Conservation (phyloP, 1,140 invertebrate genomes). For the Druon quercuslanigerum region DNA sequence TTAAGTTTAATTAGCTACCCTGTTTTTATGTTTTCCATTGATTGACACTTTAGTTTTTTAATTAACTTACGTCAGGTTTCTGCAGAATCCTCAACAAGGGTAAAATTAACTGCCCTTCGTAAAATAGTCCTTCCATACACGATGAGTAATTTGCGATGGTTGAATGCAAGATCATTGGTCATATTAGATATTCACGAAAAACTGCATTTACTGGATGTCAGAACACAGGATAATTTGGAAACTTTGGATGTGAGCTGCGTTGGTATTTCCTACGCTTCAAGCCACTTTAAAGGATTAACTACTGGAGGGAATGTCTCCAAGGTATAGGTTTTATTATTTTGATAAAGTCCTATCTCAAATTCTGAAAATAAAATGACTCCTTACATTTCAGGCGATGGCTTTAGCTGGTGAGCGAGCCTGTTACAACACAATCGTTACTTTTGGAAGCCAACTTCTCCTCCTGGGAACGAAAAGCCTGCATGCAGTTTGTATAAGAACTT, state of each 20-base stretch:
- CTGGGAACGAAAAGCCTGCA: conserved; percentile 90
- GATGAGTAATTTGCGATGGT: conserved; percentile 88
- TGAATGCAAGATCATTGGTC: conserved; percentile 90
- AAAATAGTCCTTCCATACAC: conserved; percentile 82
- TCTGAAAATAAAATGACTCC: conserved; percentile 38
- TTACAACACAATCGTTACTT: conserved; percentile 91
- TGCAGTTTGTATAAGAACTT: conserved; percentile 86
- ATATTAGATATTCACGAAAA: conserved; percentile 91
- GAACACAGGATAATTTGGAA: conserved; percentile 90
- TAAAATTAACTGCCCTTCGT: conserved; percentile 81
- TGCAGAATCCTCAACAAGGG: conserved; percentile 71
- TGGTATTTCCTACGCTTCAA: conserved; percentile 92
- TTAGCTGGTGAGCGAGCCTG: conserved; percentile 90
- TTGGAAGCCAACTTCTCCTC: conserved; percentile 88
- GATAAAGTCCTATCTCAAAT: conserved; percentile 21
- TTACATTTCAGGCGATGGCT: conserved; percentile 81
- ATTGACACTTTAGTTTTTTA: conserved; percentile 7
- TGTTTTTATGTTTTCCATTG: background rate
- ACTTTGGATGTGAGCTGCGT: conserved; percentile 88
- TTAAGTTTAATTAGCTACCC: too few relatives aligned
- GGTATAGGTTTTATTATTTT: conserved; percentile 59
- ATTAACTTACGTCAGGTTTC: conserved; percentile 58
- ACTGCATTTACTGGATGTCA: conserved; percentile 91
- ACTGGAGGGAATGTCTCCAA: conserved; percentile 86
- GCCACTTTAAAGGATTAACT: conserved; percentile 91